Conservation (phyloP, 2,888 invertebrate genomes). For the Nezara viridula region DNA sequence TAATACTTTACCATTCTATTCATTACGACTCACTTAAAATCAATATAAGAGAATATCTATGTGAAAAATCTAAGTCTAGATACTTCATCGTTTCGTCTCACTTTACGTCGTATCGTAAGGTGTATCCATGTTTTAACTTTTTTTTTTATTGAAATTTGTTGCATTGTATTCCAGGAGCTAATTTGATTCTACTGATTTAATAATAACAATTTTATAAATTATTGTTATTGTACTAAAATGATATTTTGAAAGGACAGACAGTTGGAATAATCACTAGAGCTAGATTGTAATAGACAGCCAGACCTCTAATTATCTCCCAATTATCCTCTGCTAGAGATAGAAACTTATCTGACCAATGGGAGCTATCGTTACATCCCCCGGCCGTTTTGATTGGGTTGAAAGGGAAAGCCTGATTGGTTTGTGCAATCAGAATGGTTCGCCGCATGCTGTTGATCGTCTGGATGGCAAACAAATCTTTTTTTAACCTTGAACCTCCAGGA, state of each 20-base stretch:
- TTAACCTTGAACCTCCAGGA: background rate
- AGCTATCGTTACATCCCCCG: background rate
- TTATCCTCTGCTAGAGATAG: background rate
- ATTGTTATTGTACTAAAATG: no score
- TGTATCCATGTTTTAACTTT: no score
- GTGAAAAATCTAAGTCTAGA: no score
- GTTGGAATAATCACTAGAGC: background rate
- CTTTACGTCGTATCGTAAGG: no score
- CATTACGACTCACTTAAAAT: no score
- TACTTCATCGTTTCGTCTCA: no score
- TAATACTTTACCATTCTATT: no score
- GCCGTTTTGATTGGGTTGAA: background rate
- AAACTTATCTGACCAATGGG: slow-evolving; percentile 10
- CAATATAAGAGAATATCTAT: no score
- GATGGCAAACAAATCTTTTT: background rate
- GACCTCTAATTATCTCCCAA: background rate
- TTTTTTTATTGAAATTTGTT: no score
- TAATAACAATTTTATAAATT: no score
- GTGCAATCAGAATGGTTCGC: background rate
- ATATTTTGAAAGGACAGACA: background rate
- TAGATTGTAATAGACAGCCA: background rate
- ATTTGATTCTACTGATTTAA: no score
- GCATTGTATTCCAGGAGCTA: no score
- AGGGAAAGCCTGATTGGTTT: background rate
- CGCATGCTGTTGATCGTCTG: background rate